These are phyloP conservation scores for Mesitornis unicolor DNA, from an alignment of 2,113 vertebrate species.

Conservation along the genomic window DNA sequence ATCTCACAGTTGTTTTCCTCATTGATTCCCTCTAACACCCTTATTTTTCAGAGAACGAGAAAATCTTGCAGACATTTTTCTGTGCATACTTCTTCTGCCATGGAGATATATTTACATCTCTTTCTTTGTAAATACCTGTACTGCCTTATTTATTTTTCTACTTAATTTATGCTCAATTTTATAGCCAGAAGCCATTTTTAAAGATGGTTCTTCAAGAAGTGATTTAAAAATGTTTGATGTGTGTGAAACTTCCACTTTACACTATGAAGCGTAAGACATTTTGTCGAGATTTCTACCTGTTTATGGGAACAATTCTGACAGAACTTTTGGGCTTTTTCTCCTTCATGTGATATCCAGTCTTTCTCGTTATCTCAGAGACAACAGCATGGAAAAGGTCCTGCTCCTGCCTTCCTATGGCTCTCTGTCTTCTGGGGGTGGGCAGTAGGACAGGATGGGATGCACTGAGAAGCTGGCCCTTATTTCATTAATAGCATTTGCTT, in stretches of 20 bases:
- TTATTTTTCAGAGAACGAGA: neutral
- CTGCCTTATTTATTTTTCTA: neutral
- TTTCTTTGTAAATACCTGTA: neutral
- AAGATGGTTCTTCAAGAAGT: neutral
- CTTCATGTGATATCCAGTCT: accelerated
- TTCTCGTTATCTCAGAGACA: neutral
- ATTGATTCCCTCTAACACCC: neutral
- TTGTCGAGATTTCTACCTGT: neutral
- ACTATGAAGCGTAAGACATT: neutral
- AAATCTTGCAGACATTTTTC: neutral
- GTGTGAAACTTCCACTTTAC: neutral
- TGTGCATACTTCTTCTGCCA: neutral
- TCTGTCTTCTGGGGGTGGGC: neutral
- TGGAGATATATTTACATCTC: neutral
- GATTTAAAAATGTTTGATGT: neutral
- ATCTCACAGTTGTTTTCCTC: neutral
- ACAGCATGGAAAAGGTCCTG: too few relatives aligned
- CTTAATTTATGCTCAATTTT: neutral
- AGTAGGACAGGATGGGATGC: neutral
- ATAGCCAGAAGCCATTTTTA: neutral
- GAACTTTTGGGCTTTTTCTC: neutral
- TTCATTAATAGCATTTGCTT: neutral
- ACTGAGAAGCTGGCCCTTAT: neutral
- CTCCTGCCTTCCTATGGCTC: neutral
- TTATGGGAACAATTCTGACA: neutral